Conservation (phyloP, 2,888 invertebrate genomes). For the Pterostichus niger region DNA sequence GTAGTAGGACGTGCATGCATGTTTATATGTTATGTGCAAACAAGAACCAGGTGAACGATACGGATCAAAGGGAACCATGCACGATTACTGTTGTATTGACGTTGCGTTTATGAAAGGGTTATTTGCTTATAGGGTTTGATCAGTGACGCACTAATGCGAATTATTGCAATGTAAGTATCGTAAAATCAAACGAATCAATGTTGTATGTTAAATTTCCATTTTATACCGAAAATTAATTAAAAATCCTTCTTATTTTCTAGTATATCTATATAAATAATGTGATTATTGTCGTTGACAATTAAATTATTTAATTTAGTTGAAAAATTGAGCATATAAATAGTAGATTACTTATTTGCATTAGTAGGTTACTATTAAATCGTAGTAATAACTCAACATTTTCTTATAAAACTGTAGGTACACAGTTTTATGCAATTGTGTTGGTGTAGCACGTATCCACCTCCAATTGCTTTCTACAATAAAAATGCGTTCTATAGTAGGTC, state of each 20-base stretch:
- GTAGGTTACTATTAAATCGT: no score
- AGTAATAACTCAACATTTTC: no score
- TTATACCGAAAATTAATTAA: not conserved
- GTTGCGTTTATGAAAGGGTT: conserved; percentile 42
- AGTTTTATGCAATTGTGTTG: no score
- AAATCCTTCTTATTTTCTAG: not conserved
- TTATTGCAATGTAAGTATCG: not conserved
- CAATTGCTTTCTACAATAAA: no score
- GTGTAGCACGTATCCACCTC: no score
- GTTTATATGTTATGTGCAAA: conserved; percentile 7
- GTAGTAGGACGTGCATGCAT: not conserved
- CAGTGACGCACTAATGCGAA: conserved; percentile 7
- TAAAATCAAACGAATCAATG: not conserved
- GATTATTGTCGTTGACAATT: not conserved
- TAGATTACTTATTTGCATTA: no score
- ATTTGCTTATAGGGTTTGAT: conserved; percentile 39
- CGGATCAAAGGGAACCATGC: conserved; percentile 8
- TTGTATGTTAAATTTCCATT: not conserved
- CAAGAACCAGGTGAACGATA: conserved; percentile 26
- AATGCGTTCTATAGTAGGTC: no score
- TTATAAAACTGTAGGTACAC: no score
- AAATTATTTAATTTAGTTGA: not conserved
- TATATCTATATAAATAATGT: not conserved
- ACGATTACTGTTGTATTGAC: conserved; percentile 29
- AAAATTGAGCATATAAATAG: no score